Percentiles rank a stretch among this genome's conserved stretches.
phyloP scores from a whole-genome alignment of 1,140 invertebrate genomes.

The Mizuhopecten yessoensis region DNA sequence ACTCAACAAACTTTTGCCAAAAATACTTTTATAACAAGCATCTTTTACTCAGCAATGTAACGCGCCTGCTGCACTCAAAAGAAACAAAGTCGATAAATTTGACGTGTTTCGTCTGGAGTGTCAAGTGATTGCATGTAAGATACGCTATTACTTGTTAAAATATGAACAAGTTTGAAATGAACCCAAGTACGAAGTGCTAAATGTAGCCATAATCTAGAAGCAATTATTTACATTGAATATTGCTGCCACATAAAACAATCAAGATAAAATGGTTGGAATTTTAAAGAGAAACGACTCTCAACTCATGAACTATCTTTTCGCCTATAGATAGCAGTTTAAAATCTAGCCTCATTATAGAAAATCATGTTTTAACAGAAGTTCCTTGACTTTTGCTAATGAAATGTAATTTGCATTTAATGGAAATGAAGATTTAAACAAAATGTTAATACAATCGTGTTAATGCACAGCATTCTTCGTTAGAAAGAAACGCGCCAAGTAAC shows the following conservation, averaged over 20 bases:
- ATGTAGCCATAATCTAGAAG: not conserved
- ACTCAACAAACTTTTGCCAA: constrained; percentile 24
- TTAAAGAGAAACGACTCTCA: not conserved
- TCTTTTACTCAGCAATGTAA: not conserved
- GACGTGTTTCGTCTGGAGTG: not conserved
- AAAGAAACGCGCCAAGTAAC: not conserved
- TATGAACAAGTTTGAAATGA: not conserved
- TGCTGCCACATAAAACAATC: constrained; percentile 7
- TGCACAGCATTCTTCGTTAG: not conserved
- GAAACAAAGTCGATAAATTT: not conserved
- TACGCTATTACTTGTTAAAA: not conserved
- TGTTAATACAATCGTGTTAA: too few species aligned
- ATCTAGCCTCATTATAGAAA: not conserved
- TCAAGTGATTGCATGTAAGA: not conserved
- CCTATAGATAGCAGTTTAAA: not conserved
- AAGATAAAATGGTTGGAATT: not conserved
- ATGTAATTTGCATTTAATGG: not conserved
- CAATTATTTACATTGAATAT: not conserved
- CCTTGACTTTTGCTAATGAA: too few species aligned
- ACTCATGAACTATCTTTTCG: not conserved
- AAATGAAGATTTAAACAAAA: not conserved
- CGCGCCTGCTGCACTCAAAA: not conserved
- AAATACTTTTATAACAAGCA: constrained; percentile 9
- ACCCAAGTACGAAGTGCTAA: not conserved
- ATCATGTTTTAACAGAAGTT: not conserved